Evolutionary conservation across 2,888 invertebrate species (phyloP).

Genomic region (Imbricaverruca yamaguchii): DNA sequence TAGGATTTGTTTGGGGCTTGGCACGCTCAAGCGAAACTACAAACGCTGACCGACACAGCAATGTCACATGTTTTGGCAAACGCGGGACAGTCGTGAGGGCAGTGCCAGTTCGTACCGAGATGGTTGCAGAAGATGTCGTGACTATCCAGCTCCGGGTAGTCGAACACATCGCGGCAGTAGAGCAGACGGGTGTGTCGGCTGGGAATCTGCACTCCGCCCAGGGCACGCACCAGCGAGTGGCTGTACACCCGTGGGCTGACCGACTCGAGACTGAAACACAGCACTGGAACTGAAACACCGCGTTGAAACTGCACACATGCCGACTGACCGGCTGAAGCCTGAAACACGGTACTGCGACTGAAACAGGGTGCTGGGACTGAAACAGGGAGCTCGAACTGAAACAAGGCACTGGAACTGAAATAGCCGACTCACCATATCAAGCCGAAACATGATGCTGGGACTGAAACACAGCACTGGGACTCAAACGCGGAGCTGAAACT

Average conservation of each 20-base stretch:
- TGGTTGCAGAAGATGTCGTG: slow-evolving; percentile 83
- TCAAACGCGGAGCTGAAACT: too few relatives aligned
- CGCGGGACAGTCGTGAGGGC: slow-evolving; percentile 30
- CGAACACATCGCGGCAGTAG: slow-evolving; percentile 81
- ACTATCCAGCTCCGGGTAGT: slow-evolving; percentile 78
- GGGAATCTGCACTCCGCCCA: slow-evolving; percentile 67
- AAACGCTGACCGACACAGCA: too few relatives aligned
- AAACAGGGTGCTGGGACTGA: too few relatives aligned
- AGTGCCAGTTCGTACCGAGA: slow-evolving; percentile 50
- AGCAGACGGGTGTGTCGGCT: slow-evolving; percentile 61
- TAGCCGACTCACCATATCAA: too few relatives aligned
- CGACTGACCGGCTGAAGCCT: too few relatives aligned
- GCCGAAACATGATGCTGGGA: too few relatives aligned
- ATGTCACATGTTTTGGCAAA: too few relatives aligned
- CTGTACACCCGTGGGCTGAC: slow-evolving; percentile 37
- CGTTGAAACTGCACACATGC: not conserved
- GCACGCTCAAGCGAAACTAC: too few relatives aligned
- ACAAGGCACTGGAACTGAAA: not conserved
- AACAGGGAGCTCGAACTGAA: not conserved
- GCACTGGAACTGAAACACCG: too few relatives aligned
- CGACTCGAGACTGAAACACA: slow-evolving; percentile 36
- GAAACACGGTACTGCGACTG: too few relatives aligned
- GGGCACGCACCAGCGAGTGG: slow-evolving; percentile 63
- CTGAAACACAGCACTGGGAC: too few relatives aligned
- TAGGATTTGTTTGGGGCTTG: too few relatives aligned